These are phyloP conservation scores for Mechanitis mazaeus DNA, from an alignment of 2,888 invertebrate genomes.

Conservation along the genomic window DNA sequence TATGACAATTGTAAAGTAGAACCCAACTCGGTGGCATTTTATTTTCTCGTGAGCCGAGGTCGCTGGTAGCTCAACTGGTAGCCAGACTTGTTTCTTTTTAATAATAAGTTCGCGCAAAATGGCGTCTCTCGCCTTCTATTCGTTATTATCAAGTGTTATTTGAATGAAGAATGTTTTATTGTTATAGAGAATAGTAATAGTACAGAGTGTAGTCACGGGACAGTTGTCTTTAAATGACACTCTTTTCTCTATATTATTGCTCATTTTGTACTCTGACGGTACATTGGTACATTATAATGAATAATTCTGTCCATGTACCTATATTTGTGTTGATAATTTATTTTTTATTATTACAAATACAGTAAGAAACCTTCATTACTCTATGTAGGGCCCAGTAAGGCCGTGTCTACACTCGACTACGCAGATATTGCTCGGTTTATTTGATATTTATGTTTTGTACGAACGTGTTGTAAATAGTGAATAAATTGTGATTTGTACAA, in stretches of 20 bases:
- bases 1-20: not conserved
- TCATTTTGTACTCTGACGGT: too few species aligned
- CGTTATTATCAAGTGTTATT: not conserved
- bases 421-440: conserved; percentile 18
- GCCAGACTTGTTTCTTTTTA: not conserved
- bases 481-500: conserved; percentile 64
- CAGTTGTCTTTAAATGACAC: too few species aligned
- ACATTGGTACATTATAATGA: too few species aligned
- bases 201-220: too few species aligned
- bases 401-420: conserved; percentile 4
- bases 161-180: too few species aligned
- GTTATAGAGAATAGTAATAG: too few species aligned
- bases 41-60: not conserved
- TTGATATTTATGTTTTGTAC: conserved; percentile 23
- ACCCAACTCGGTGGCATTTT: not conserved
- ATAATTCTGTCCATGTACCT: not conserved
- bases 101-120: not conserved
- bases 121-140: not conserved
- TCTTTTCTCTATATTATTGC: too few species aligned
- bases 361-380: not conserved
- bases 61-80: not conserved
- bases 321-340: not conserved
- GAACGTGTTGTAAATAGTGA: conserved; percentile 39
- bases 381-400: not conserved
- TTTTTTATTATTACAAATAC: too few species aligned